Percentiles rank a stretch among this genome's conserved stretches.
Conservation (phyloP, 2,113 vertebrate species). For the Tenebrosternarchus preto region DNA sequence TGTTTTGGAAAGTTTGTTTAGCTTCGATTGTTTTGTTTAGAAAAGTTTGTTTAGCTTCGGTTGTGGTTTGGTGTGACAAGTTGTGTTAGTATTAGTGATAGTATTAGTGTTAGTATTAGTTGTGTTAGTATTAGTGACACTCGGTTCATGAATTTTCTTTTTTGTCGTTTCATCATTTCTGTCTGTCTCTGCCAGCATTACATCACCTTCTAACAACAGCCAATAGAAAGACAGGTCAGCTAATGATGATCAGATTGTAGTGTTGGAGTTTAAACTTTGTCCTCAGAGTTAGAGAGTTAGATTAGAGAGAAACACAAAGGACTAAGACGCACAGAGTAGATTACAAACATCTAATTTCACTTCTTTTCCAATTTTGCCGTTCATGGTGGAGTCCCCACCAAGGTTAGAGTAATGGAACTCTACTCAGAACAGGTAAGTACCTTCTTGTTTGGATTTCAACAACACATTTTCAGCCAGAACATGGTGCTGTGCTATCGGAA, state of each 20-base stretch:
- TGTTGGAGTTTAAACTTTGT: slow-evolving; percentile 63
- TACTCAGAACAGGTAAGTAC: slow-evolving; percentile 44
- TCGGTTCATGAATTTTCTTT: background rate
- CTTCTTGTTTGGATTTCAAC: background rate
- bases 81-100: background rate
- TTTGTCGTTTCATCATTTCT: slow-evolving; percentile 23
- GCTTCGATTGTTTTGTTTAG: background rate
- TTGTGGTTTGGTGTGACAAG: background rate
- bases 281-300: slow-evolving; percentile 37
- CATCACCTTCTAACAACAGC: slow-evolving; percentile 22
- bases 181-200: background rate
- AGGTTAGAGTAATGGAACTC: slow-evolving; percentile 39
- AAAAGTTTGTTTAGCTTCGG: background rate
- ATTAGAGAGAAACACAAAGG: slow-evolving; percentile 20
- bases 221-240: slow-evolving; percentile 19
- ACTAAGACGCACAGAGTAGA: slow-evolving; percentile 3
- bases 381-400: background rate
- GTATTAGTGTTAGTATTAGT: too few species aligned
- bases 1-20: background rate
- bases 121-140: background rate
- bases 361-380: background rate
- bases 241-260: slow-evolving; percentile 39
- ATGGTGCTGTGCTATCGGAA: slow-evolving; percentile 5
- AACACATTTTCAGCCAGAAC: background rate
- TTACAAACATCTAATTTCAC: background rate